Conservation (phyloP, 2,113 vertebrate species). For the Macrotus californicus region DNA sequence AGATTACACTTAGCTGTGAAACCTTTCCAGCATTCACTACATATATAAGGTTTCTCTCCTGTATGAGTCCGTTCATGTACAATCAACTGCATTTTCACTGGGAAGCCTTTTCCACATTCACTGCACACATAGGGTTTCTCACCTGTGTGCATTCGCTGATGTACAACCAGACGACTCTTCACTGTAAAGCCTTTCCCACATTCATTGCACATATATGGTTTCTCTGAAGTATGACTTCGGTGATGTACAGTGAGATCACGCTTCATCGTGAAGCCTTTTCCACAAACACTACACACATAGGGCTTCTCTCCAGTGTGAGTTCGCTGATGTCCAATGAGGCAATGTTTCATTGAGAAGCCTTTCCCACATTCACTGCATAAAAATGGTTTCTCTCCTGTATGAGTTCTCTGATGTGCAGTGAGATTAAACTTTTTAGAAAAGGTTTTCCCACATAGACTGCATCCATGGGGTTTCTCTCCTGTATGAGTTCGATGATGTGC, state of each 20-base stretch:
- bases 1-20: neutral
- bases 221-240: conserved; percentile 46
- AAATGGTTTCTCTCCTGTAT: conserved; percentile 36
- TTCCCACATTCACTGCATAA: conserved; percentile 61
- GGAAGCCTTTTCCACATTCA: neutral
- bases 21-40: neutral
- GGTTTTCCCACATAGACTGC: conserved; percentile 25
- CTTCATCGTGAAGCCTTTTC: conserved; percentile 56
- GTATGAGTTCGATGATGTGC: conserved; percentile 38
- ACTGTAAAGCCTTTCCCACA: neutral
- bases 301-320: conserved; percentile 60
- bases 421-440: neutral
- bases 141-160: conserved; percentile 58
- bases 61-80: conserved; percentile 59
- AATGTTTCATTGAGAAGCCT: conserved; percentile 43
- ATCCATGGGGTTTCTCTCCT: conserved; percentile 46
- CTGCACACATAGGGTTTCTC: neutral
- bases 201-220: neutral
- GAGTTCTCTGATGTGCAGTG: conserved; percentile 29
- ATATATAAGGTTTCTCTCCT: neutral
- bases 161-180: conserved; percentile 33
- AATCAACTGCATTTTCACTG: neutral
- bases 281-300: conserved; percentile 67
- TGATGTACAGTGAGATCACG: conserved; percentile 54
- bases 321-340: conserved; percentile 43